Percentiles rank a stretch among this genome's conserved stretches.
phyloP scores from a whole-genome alignment of 2,113 vertebrate species.

The Zosterops borbonicus region DNA sequence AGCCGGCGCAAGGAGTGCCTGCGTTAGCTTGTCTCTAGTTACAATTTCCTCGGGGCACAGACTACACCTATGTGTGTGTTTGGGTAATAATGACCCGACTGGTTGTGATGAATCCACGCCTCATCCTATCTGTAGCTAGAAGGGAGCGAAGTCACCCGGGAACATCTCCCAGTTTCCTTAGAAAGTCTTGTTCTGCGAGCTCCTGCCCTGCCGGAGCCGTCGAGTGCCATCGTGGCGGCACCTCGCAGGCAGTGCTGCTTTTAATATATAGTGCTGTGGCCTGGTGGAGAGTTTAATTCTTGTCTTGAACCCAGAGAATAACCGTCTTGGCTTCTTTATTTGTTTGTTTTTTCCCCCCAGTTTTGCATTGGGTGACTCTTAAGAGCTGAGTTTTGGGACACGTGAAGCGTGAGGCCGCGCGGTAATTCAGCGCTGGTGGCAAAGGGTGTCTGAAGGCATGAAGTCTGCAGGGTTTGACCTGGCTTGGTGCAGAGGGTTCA shows the following conservation, averaged over 20 bases:
- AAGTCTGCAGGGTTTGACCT: neutral
- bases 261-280: constrained; percentile 9
- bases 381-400: neutral
- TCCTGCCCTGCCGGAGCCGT: neutral
- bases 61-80: constrained; percentile 53
- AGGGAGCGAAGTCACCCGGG: constrained; percentile 38
- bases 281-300: neutral
- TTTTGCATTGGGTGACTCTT: neutral
- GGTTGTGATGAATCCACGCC: neutral
- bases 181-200: constrained; percentile 41
- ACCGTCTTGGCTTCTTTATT: neutral
- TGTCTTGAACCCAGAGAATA: neutral
- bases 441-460: neutral
- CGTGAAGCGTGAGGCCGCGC: neutral
- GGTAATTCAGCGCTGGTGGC: neutral
- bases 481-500: neutral
- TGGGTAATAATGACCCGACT: neutral
- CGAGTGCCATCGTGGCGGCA: neutral
- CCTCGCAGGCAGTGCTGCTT: constrained; percentile 21
- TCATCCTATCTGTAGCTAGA: constrained; percentile 48
- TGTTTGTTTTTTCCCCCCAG: accelerated
- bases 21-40: constrained; percentile 50
- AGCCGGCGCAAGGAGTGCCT: constrained; percentile 16
- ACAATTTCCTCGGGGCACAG: constrained; percentile 46
- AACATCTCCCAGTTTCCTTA: constrained; percentile 38